A percentile compares a stretch with the other conserved stretches of the same genome.
phyloP scores from a whole-genome alignment of 2,113 vertebrate genomes.

The Salvator merianae region DNA sequence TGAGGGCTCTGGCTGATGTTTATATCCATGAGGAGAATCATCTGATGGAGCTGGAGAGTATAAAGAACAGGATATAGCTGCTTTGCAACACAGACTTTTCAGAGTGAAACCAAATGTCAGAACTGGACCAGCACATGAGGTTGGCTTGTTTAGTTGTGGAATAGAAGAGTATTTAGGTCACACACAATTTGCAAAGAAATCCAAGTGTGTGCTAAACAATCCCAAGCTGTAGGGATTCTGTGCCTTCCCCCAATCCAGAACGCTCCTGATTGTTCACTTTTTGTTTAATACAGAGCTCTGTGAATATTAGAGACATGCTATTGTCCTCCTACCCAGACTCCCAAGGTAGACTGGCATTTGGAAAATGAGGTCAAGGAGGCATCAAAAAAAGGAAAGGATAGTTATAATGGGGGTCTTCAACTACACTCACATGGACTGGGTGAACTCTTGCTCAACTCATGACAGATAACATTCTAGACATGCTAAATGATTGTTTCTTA shows the following conservation, averaged over 20 bases:
- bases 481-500: no score
- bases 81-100: fast-evolving
- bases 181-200: background rate
- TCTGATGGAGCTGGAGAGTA: conserved; percentile 48
- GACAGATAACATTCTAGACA: no score
- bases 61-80: conserved; percentile 22
- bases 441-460: no score
- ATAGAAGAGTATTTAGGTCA: background rate
- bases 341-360: no score
- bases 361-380: no score
- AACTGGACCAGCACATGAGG: background rate
- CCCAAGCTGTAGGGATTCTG: background rate
- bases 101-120: background rate
- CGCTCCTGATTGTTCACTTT: no score
- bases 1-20: conserved; percentile 53
- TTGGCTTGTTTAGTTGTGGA: fast-evolving
- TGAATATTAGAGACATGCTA: no score
- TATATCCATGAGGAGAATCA: conserved; percentile 49
- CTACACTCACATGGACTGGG: no score
- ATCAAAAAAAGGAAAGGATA: no score
- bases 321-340: no score
- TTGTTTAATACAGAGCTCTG: background rate
- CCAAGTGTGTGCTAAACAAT: background rate
- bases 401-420: no score
- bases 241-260: background rate